Conservation (phyloP, 2,888 invertebrate species). For the Pollenia labialis region DNA sequence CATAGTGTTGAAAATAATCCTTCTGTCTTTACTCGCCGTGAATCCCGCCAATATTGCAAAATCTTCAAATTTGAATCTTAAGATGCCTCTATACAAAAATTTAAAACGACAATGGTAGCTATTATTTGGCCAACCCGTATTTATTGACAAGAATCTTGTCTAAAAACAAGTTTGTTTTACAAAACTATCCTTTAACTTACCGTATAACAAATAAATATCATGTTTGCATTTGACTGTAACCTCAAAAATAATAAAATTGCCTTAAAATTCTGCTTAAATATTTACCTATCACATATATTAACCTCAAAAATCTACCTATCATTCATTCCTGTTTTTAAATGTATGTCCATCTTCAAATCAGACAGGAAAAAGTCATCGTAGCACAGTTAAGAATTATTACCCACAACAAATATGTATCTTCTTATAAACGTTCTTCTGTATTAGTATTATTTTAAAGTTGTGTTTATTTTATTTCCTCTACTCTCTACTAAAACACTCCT, state of each 20-base stretch:
- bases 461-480: neutral
- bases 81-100: no score
- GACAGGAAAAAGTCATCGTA: neutral
- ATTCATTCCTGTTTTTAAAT: constrained; percentile 17
- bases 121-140: no score
- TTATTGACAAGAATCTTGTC: no score
- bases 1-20: no score
- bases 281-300: constrained; percentile 17
- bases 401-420: constrained; percentile 38
- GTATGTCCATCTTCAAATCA: constrained; percentile 26
- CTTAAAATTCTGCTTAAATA: neutral
- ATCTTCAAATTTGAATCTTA: no score
- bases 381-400: constrained; percentile 18
- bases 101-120: no score
- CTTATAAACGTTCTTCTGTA: constrained; percentile 21
- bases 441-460: constrained; percentile 1
- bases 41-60: no score
- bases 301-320: constrained; percentile 32
- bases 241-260: neutral
- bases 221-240: no score
- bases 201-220: no score
- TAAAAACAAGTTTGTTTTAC: no score
- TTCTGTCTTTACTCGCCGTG: no score
- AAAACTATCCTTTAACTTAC: no score
- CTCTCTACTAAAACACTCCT: constrained; percentile 58